phyloP scores from a whole-genome alignment of 2,888 invertebrate species.

The Furcula furcula region DNA sequence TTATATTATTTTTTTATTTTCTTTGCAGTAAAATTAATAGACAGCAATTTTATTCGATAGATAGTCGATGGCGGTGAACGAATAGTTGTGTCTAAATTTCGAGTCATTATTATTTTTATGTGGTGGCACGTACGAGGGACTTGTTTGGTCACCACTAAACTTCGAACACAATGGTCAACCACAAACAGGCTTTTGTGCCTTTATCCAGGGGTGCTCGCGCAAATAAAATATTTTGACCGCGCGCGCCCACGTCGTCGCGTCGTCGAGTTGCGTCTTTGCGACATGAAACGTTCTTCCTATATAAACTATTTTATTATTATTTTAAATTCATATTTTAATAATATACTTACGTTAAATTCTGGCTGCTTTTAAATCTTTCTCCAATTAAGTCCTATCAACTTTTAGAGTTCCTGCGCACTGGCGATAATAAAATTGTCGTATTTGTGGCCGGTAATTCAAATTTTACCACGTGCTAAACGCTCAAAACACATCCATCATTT shows the following conservation, averaged over 20 bases:
- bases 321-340: slow-evolving; percentile 20
- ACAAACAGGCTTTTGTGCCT: slow-evolving; percentile 59
- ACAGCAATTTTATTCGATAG: too few species aligned
- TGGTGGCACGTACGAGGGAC: slow-evolving; percentile 34
- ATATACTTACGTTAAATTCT: neutral
- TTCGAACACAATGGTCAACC: slow-evolving; percentile 53
- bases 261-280: too few species aligned
- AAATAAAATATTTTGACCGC: slow-evolving; percentile 65
- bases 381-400: neutral
- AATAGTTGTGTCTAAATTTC: slow-evolving; percentile 13
- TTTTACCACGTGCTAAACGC: slow-evolving; percentile 2
- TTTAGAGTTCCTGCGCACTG: neutral
- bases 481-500: slow-evolving; percentile 5
- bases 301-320: slow-evolving; percentile 36
- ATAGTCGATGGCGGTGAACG: too few species aligned
- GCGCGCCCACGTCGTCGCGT: slow-evolving; percentile 33
- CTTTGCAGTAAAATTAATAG: too few species aligned
- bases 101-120: slow-evolving; percentile 21
- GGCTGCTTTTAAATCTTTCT: neutral
- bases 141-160: slow-evolving; percentile 61
- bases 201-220: slow-evolving; percentile 46
- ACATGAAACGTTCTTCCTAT: too few species aligned
- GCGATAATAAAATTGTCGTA: neutral
- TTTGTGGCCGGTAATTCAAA: slow-evolving; percentile 1
- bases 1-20: too few species aligned